phyloP scores from a whole-genome alignment of 2,888 invertebrate genomes.

The Apantesis nais region DNA sequence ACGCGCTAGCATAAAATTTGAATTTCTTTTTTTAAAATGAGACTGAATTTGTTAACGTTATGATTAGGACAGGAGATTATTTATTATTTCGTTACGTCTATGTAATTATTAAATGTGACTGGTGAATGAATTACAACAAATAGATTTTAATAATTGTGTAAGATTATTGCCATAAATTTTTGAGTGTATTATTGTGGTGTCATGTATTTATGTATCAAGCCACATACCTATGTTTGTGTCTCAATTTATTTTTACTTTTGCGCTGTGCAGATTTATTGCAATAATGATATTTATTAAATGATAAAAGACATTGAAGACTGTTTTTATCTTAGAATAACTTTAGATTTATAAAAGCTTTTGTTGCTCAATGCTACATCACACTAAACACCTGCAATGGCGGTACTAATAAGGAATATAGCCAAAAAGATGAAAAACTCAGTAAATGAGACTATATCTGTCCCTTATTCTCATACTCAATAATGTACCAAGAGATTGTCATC shows the following conservation, averaged over 20 bases:
- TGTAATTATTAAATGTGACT: conserved; percentile 43
- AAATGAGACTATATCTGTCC: not conserved
- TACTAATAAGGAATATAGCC: conserved; percentile 21
- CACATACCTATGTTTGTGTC: conserved; percentile 44
- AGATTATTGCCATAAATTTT: conserved; percentile 48
- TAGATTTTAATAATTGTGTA: conserved; percentile 45
- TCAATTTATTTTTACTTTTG: conserved; percentile 42
- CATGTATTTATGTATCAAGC: conserved; percentile 24
- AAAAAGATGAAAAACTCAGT: not conserved
- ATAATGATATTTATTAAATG: conserved; percentile 44
- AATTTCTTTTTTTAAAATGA: conserved; percentile 77
- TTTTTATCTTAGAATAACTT: conserved; percentile 55
- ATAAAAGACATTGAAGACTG: conserved; percentile 79
- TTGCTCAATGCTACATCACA: conserved; percentile 61
- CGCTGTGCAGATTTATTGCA: conserved; percentile 39
- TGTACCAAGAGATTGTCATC: not conserved
- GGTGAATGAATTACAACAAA: conserved; percentile 42
- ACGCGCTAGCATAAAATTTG: conserved; percentile 63
- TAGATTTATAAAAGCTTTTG: conserved; percentile 51
- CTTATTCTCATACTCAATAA: not conserved
- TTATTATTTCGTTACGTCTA: conserved; percentile 62
- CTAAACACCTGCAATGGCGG: conserved; percentile 58
- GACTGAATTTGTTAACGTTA: conserved; percentile 84
- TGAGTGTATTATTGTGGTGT: conserved; percentile 37
- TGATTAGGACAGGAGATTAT: conserved; percentile 75